Percentiles rank a stretch among this genome's conserved stretches.
These are phyloP conservation scores for Cyanocitta stelleri DNA, from an alignment of 2,113 vertebrate species.

Conservation along the genomic window DNA sequence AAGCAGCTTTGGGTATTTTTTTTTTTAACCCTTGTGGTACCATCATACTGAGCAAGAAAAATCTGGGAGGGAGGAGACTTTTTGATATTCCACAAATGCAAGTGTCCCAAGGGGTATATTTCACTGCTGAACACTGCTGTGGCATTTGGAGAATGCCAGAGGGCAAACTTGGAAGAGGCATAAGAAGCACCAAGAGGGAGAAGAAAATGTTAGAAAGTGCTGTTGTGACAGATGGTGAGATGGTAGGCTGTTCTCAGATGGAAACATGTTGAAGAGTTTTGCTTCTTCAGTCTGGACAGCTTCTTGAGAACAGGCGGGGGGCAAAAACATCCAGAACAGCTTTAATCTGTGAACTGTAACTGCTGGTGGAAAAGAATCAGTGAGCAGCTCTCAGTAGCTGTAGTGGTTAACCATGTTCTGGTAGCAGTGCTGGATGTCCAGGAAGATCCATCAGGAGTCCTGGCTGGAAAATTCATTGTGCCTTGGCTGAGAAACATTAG, in stretches of 20 bases:
- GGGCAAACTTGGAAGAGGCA: neutral
- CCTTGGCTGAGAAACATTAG: neutral
- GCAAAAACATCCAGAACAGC: neutral
- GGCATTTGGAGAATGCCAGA: neutral
- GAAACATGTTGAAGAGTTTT: neutral
- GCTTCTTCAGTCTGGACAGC: neutral
- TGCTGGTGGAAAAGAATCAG: neutral
- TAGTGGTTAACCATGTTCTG: neutral
- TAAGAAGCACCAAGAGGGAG: neutral
- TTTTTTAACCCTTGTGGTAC: neutral
- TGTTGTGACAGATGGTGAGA: conserved; percentile 8
- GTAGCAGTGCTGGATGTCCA: neutral
- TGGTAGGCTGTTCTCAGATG: conserved; percentile 3
- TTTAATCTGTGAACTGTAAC: neutral
- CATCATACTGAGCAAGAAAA: neutral
- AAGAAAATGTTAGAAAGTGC: neutral
- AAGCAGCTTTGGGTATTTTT: neutral
- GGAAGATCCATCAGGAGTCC: neutral
- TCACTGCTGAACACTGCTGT: neutral
- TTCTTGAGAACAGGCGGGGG: neutral
- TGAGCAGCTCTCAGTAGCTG: neutral
- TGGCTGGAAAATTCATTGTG: neutral
- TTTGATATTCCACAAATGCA: neutral
- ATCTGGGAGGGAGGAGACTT: neutral
- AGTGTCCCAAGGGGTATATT: neutral